Evolutionary conservation across 37 sponge, comb jelly and placozoan species (phyloP), one percentile per base, ranked within the genome.

Genomic region (Agelas oroides): DNA sequence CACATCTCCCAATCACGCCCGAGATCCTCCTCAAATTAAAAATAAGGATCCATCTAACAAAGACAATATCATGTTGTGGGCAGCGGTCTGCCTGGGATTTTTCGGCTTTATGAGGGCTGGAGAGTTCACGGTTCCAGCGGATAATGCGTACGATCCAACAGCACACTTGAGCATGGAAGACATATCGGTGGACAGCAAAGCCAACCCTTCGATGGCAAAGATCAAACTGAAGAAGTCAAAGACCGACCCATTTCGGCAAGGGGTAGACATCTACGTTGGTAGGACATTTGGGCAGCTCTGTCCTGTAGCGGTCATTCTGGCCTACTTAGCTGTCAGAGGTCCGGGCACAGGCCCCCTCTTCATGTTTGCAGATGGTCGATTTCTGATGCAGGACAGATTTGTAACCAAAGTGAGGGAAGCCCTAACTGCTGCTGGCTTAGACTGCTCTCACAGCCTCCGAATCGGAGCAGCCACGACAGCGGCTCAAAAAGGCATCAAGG

Each of bases 91-190:
- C 19, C 21, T 79, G 53, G 31, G 72, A 1, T 86, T 71, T 46
- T 78, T 77, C 41, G 80, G 79, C 11, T 86, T 86, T 71, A 63
- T 86, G 46, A 41, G 87, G 1, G 56, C 80, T 8, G 79, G 79
- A 5, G 87, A 86, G 55, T 25, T 86, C 19, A 33, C 59, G 13
- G 59, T 55, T 14, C 80, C 79, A 55, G 37, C 79, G 0, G 39
- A 38, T 11, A 24, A 16, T 0, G 6, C 64, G 0, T 83, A 35
- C 8, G 63, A 83, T 53, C 35, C 62, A 23, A 46, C 15, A 13
- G 37, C 20, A 0, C 58, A 83, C 40, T 1, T 83, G n/a, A 27
- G 39, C 2, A 2, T 21, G 0, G 25, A 46, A 3, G 46, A 46
- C 46, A 34, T 73, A 13, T 39, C 83, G 18, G 74, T 83, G 0